Evolutionary conservation across 2,888 invertebrate species (phyloP), one percentile per base, ranked within the genome.

Genomic region (Oxytorus armatus): DNA sequence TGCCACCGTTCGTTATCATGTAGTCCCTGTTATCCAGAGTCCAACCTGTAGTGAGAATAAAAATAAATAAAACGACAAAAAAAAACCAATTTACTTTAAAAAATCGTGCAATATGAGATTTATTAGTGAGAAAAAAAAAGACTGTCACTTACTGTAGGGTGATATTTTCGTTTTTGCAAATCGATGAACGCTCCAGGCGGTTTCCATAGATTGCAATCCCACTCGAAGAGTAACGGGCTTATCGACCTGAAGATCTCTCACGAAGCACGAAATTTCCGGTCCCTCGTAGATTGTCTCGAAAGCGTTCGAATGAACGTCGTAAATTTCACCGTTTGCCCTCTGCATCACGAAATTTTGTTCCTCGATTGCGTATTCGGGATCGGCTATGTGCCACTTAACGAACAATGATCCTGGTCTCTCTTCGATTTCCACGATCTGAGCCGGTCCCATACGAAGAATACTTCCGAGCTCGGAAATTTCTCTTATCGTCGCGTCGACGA

Each of bases 381-480:
- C 88, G 3, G 82, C 92, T 87, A 93, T 92, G 57, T 90, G 91
- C 94, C 94, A 94, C 80, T 92, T 92, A 0, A 94, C 92, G 65
- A 93, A 89, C 16, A 94, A 88, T 36, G 93, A 93, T 14, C 94
- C 94, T 0, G 94, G 94, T 84, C 93, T 93, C 82, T 93, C 93
- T 42, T 87, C 89, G 10, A 93, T 88, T 42, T 92, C 91, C 11
- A 90, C 90, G 76, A 94, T 93, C 90, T 94, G 92, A 42, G 93
- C 93, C 4, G 88, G 88, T 14, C 88, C 87, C 63, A 86, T 85
- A 39, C 85, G 84, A 16, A 85, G 72, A 14, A 89, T 85, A 55
- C 70, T 84, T 5, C 89, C 89, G 3, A 88, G 79, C 16, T 84
- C 82, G 16, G 83, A 80, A 47, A 89, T 83, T 16, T 78, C 83